Percentiles rank a stretch among this genome's conserved stretches.
Conservation (phyloP, 2,888 invertebrate genomes). For the Encarsia formosa region DNA sequence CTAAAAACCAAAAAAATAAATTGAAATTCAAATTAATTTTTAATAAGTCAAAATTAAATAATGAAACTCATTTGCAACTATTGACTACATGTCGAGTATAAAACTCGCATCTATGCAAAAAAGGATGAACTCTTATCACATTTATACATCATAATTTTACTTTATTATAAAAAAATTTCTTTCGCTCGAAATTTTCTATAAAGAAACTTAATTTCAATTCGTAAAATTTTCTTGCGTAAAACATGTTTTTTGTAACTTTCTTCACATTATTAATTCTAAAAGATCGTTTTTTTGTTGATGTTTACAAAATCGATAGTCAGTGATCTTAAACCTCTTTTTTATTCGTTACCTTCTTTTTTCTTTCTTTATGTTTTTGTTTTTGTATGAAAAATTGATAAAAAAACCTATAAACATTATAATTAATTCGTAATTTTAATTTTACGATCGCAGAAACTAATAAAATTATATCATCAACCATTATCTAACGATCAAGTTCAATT, state of each 20-base stretch:
- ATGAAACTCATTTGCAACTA: slow-evolving; percentile 16
- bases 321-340: too few relatives aligned
- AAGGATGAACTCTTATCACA: slow-evolving; percentile 16
- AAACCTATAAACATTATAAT: too few relatives aligned
- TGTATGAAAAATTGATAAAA: too few relatives aligned
- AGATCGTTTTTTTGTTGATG: background rate
- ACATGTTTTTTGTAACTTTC: background rate
- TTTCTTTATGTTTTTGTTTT: too few relatives aligned
- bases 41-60: background rate
- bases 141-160: slow-evolving; percentile 10
- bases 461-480: too few relatives aligned
- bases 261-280: too few relatives aligned
- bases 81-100: slow-evolving; percentile 17
- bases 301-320: background rate
- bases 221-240: background rate
- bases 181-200: slow-evolving; percentile 6
- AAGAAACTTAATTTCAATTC: background rate
- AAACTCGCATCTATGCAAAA: slow-evolving; percentile 10
- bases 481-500: too few relatives aligned
- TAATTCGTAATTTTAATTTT: too few relatives aligned
- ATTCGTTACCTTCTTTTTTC: too few relatives aligned
- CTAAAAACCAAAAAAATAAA: too few relatives aligned
- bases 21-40: background rate
- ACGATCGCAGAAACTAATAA: too few relatives aligned
- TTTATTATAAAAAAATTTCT: slow-evolving; percentile 12